Evolutionary conservation across 2,113 vertebrate species (phyloP).

Genomic region (Paratilapia polleni): DNA sequence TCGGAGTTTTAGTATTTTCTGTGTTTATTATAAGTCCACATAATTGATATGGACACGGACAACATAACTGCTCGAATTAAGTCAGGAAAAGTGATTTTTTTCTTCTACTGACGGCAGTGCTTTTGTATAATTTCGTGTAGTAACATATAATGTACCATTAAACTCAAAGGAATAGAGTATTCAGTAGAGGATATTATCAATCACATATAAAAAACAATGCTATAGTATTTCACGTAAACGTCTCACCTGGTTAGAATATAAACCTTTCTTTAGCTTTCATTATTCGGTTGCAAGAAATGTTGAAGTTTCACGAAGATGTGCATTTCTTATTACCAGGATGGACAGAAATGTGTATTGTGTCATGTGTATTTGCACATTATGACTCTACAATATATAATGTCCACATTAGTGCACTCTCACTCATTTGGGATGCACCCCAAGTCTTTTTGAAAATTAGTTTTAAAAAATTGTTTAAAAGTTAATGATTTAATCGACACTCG

Average conservation of each 20-base stretch:
- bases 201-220: background rate
- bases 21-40: background rate
- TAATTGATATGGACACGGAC: background rate
- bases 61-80: background rate
- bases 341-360: no score
- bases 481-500: background rate
- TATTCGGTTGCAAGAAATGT: background rate
- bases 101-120: background rate
- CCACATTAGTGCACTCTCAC: background rate
- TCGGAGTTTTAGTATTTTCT: background rate
- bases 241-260: background rate
- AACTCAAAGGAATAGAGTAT: background rate
- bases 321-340: background rate
- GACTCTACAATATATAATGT: background rate
- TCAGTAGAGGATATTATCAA: background rate
- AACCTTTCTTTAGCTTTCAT: background rate
- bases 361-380: background rate
- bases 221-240: background rate
- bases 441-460: background rate
- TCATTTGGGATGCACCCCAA: background rate
- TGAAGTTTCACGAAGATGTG: background rate
- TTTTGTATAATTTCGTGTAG: no score
- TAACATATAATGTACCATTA: background rate
- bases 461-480: background rate
- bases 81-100: background rate